These are phyloP conservation scores for Lontra canadensis DNA, from an alignment of 2,113 vertebrate genomes.

Conservation along the genomic window DNA sequence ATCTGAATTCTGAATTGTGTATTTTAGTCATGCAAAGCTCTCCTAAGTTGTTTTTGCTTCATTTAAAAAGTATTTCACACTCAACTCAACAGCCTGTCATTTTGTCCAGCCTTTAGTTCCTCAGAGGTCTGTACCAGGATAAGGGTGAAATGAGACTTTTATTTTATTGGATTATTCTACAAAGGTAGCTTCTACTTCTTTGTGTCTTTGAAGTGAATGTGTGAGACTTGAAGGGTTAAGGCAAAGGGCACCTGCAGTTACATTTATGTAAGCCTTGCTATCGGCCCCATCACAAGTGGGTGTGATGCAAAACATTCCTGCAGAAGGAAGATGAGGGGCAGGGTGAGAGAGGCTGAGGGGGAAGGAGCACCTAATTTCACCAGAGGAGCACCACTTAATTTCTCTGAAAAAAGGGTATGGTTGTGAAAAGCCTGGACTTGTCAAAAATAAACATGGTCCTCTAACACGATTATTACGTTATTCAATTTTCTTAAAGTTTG, in stretches of 20 bases:
- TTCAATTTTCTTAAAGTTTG: not conserved
- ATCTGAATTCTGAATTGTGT: not conserved
- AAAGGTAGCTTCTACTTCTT: not conserved
- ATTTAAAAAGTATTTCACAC: not conserved
- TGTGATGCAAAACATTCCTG: not conserved
- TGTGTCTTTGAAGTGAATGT: not conserved
- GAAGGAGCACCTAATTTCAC: not conserved
- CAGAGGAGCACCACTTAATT: not conserved
- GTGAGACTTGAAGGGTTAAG: not conserved
- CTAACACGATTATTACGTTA: not conserved
- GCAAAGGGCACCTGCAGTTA: not conserved
- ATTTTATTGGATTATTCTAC: not conserved
- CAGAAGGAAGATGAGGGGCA: not conserved
- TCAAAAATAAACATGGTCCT: not conserved
- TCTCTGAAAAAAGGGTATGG: not conserved
- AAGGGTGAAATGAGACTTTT: not conserved
- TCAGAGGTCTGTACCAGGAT: not conserved
- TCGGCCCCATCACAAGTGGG: not conserved
- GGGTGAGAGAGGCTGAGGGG: not conserved
- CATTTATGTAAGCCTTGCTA: not conserved
- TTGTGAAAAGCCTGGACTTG: not conserved
- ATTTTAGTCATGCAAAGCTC: not conserved
- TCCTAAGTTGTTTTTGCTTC: not conserved
- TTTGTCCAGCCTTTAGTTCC: not conserved
- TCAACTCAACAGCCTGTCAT: not conserved